A percentile compares a stretch with the other conserved stretches of the same genome.
phyloP scores from a whole-genome alignment of 2,113 vertebrate species.

The Rhagologus leucostigma region DNA sequence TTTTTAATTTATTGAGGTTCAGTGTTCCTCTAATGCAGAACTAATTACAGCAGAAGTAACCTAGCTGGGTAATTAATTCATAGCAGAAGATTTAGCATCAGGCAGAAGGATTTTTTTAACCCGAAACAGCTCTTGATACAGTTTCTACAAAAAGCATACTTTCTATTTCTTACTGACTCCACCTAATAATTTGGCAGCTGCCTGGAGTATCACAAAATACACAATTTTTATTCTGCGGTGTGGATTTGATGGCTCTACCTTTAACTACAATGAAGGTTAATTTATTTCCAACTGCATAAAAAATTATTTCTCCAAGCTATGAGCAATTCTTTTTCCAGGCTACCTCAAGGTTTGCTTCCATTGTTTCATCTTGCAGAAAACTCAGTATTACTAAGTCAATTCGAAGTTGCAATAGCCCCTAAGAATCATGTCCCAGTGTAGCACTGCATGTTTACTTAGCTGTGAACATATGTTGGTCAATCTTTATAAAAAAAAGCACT shows the following conservation, averaged over 20 bases:
- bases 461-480: fast-evolving
- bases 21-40: not conserved
- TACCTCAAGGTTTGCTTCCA: not conserved
- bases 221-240: not conserved
- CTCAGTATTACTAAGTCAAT: not conserved
- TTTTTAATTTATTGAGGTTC: slow-evolving; percentile 15
- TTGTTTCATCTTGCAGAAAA: not conserved
- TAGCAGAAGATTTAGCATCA: not conserved
- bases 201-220: not conserved
- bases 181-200: not conserved
- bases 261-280: not conserved
- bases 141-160: not conserved
- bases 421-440: not conserved
- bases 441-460: not conserved
- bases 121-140: not conserved
- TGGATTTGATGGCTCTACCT: not conserved
- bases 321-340: not conserved
- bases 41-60: slow-evolving; percentile 13
- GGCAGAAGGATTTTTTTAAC: not conserved
- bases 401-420: not conserved
- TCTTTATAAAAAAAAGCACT: not conserved
- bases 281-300: not conserved
- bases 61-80: not conserved
- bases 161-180: not conserved
- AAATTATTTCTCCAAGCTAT: not conserved